Conservation (phyloP, 1,140 invertebrate species). For the Papilio dardanus region DNA sequence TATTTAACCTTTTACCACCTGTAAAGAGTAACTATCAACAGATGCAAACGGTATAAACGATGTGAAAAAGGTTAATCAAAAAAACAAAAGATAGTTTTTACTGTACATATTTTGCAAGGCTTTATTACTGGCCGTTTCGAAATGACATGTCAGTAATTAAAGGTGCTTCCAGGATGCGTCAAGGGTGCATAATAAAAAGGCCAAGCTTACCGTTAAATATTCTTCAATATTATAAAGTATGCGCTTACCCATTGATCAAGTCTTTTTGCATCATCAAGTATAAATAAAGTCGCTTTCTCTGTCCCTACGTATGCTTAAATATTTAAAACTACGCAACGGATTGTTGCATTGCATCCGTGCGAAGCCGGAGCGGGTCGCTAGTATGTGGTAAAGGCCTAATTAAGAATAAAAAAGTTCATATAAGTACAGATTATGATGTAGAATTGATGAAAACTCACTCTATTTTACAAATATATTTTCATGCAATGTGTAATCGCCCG, state of each 20-base stretch:
- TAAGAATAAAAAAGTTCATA: too few relatives aligned
- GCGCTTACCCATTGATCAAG: background rate
- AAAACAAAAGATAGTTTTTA: background rate
- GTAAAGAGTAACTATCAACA: background rate
- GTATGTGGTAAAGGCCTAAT: too few relatives aligned
- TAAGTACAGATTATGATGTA: too few relatives aligned
- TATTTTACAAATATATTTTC: too few relatives aligned
- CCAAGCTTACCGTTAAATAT: background rate
- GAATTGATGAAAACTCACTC: too few relatives aligned
- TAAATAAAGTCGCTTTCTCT: too few relatives aligned
- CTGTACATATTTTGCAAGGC: background rate
- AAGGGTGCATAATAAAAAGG: slow-evolving; percentile 17
- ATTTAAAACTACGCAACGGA: too few relatives aligned
- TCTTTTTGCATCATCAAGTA: background rate
- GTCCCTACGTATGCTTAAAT: too few relatives aligned
- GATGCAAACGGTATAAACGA: background rate
- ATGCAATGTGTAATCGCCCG: background rate
- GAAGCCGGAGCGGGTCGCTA: too few relatives aligned
- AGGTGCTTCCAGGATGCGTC: slow-evolving; percentile 3
- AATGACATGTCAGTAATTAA: slow-evolving; percentile 1
- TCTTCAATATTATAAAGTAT: background rate
- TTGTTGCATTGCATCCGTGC: too few relatives aligned
- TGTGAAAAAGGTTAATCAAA: background rate
- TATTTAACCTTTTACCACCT: background rate
- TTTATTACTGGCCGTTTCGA: background rate